phyloP scores from a whole-genome alignment of 2,797 vertebrate species.

The Hyperoplus lanceolatus region DNA sequence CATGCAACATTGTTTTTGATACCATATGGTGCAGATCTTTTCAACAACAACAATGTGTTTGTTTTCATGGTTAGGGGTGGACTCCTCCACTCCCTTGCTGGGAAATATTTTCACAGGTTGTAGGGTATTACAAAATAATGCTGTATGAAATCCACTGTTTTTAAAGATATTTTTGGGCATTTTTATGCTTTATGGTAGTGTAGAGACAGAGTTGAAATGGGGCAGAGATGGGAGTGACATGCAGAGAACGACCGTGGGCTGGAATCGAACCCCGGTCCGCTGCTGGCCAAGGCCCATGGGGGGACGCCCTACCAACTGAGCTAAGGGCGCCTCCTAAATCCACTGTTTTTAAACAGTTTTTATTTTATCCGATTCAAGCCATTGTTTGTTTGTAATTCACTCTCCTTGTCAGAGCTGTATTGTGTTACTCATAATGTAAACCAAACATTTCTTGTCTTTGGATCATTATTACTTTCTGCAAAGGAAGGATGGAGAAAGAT shows the following conservation, averaged over 20 bases:
- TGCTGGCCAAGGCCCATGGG: no score
- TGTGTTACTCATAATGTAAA: conserved; percentile 10
- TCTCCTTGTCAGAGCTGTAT: not conserved
- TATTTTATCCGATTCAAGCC: not conserved
- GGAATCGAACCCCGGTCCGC: no score
- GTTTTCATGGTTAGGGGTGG: not conserved
- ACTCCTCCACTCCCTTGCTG: not conserved
- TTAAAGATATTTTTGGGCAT: no score
- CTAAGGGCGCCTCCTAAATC: no score
- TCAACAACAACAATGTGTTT: not conserved
- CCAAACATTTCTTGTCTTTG: not conserved
- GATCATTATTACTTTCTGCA: conserved; percentile 1
- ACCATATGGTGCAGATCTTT: not conserved
- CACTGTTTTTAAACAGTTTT: not conserved
- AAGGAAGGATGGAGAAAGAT: not conserved
- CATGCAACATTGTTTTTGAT: no score
- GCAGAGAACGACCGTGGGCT: no score
- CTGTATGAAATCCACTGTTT: not conserved
- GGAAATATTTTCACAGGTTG: not conserved
- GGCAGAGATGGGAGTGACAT: no score
- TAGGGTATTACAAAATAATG: not conserved
- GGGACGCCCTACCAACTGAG: no score
- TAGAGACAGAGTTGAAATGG: no score
- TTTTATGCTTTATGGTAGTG: no score
- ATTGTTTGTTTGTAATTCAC: not conserved